Percentiles rank a stretch among this genome's conserved stretches.
Conservation (phyloP, 2,797 vertebrate genomes). For the Rhinoraja longicauda region DNA sequence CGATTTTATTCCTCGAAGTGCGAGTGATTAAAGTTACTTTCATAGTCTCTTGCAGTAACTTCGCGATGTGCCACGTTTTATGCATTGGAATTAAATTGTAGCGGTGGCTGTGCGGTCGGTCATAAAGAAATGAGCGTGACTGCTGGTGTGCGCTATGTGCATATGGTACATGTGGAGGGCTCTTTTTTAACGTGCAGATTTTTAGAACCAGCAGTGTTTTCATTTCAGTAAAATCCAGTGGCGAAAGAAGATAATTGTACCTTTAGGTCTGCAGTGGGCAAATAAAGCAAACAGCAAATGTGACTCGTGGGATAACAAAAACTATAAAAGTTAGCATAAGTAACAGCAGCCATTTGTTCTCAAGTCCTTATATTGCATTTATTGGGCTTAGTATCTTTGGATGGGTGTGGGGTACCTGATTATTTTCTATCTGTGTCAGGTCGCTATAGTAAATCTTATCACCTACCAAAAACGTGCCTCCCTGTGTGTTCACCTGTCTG, state of each 20-base stretch:
- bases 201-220: not conserved
- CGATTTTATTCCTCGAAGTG: not conserved
- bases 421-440: not conserved
- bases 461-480: not conserved
- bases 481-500: not conserved
- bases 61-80: not conserved
- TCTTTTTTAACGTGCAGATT: not conserved
- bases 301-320: conserved; percentile 24
- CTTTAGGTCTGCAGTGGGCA: conserved; percentile 28
- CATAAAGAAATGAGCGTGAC: not conserved
- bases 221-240: not conserved
- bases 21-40: not conserved
- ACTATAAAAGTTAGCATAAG: not conserved
- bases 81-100: not conserved
- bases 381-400: not conserved
- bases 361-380: not conserved
- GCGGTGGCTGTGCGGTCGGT: not conserved
- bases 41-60: not conserved
- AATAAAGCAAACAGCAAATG: not conserved
- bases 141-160: not conserved
- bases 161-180: not conserved
- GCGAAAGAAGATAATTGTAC: conserved; percentile 9
- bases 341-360: conserved; percentile 17
- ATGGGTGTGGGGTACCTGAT: not conserved
- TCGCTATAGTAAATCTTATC: not conserved